Percentiles rank a stretch among this genome's conserved stretches.
phyloP scores from a whole-genome alignment of 2,113 vertebrate genomes.

The Physeter macrocephalus region DNA sequence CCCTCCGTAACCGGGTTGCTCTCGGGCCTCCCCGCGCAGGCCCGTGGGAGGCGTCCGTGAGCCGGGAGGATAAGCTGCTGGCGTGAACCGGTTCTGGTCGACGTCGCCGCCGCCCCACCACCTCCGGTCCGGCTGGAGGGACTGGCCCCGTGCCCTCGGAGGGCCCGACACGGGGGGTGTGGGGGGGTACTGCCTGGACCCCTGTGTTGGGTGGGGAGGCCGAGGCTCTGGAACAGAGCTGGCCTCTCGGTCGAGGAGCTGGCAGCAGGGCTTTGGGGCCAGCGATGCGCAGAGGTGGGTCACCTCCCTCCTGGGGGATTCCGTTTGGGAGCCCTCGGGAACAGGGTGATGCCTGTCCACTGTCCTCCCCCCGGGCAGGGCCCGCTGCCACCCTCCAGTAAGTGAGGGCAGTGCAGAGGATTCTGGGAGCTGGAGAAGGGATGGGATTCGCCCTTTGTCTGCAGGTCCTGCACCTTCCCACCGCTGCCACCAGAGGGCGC shows the following conservation, averaged over 20 bases:
- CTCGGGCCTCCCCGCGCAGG: neutral
- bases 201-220: neutral
- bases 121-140: neutral
- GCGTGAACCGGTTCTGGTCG: too few relatives aligned
- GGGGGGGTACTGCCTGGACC: neutral
- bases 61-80: neutral
- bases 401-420: neutral
- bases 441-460: slow-evolving; percentile 44
- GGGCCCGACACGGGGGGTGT: rapidly evolving
- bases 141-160: neutral
- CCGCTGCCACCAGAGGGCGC: slow-evolving; percentile 42
- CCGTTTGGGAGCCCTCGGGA: neutral
- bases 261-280: neutral
- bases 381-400: neutral
- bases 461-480: neutral
- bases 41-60: neutral
- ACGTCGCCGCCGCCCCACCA: neutral
- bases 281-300: neutral
- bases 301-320: neutral
- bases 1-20: too few relatives aligned
- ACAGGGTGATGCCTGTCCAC: neutral
- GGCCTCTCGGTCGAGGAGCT: neutral
- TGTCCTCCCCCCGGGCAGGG: neutral
- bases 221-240: neutral
- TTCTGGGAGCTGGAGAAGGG: neutral